A percentile compares a stretch with the other conserved stretches of the same genome.
Conservation (phyloP, 2,888 invertebrate species). For the Gnatocerus cornutus region DNA sequence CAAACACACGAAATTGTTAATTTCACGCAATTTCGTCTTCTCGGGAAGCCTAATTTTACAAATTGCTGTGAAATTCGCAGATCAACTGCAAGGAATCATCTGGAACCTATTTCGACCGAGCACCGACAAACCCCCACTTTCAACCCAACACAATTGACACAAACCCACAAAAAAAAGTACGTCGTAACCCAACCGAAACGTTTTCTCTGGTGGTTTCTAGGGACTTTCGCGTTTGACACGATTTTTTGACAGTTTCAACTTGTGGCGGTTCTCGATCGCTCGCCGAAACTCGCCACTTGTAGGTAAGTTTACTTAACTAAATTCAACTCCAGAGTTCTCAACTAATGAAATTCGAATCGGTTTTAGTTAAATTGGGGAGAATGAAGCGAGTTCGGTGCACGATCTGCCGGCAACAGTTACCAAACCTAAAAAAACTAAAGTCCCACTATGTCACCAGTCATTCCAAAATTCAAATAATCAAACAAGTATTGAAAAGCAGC, state of each 20-base stretch:
- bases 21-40: conserved; percentile 21
- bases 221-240: conserved; percentile 4
- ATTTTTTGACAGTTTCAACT: conserved; percentile 30
- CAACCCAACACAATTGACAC: not conserved
- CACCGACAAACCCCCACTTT: conserved; percentile 15
- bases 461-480: conserved; percentile 59
- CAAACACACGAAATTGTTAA: not conserved
- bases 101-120: conserved; percentile 34
- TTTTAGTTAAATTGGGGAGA: conserved; percentile 3
- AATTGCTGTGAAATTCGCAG: conserved; percentile 33
- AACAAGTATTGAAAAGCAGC: conserved; percentile 54
- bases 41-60: conserved; percentile 31
- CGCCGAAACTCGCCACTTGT: not conserved
- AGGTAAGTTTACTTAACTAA: conserved; percentile 3
- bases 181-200: conserved; percentile 15
- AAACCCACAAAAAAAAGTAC: not conserved
- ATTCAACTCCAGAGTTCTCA: no score
- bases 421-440: conserved; percentile 55
- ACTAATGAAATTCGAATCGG: not conserved
- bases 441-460: conserved; percentile 57
- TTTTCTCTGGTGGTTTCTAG: conserved; percentile 11
- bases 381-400: conserved; percentile 56
- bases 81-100: conserved; percentile 47
- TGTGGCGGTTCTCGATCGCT: conserved; percentile 11
- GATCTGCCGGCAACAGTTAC: conserved; percentile 56